Evolutionary conservation across 1,140 invertebrate species (phyloP), one percentile per base, ranked within the genome.

Genomic region (Catajapyx aquilonaris): DNA sequence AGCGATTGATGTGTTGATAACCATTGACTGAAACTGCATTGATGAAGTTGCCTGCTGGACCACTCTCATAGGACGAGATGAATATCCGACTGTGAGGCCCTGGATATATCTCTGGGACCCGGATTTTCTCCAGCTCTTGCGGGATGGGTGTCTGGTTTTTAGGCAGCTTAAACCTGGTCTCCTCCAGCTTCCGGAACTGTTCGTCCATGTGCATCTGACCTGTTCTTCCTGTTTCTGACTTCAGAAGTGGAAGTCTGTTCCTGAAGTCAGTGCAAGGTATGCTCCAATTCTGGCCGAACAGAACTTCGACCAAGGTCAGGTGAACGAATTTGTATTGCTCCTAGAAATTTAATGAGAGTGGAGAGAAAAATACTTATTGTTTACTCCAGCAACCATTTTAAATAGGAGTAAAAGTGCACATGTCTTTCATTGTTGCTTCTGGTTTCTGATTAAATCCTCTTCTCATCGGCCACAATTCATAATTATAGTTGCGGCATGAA

Each of bases 291-390:
- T 28, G 7, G 13, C 23, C 23, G 13, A 28, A 28, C 7, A 28
- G 13, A 9, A 28, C 7, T 13, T 28, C 23, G 7, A 28, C 23
- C 7, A 28, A 13, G 23, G 13, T 13, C 7, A 9, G 7, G 13
- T 66, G 62, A 10, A 65, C 53, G 46, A 67, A 67, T 11, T 59
- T 50, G 45, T 65, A 68, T 46, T 67, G 65, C 36, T 64, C 61
- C 59, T 63, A 42, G 20, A 43, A 39, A 31, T 15, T 20, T 16
- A 5, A 3, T n/a, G n/a, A n/a, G n/a, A n/a, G n/a, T n/a, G n/a
- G n/a, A n/a, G n/a, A n/a, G n/a, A n/a, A n/a, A n/a, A n/a, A n/a
- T n/a, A n/a, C n/a, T n/a, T n/a, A n/a, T n/a, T n/a, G n/a, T n/a
- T n/a, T n/a, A n/a, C n/a, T n/a, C n/a, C n/a, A n/a, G n/a, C n/a